Percentiles rank a stretch among this genome's conserved stretches.
Conservation (phyloP, 2,888 invertebrate species). For the Belgica antarctica region DNA sequence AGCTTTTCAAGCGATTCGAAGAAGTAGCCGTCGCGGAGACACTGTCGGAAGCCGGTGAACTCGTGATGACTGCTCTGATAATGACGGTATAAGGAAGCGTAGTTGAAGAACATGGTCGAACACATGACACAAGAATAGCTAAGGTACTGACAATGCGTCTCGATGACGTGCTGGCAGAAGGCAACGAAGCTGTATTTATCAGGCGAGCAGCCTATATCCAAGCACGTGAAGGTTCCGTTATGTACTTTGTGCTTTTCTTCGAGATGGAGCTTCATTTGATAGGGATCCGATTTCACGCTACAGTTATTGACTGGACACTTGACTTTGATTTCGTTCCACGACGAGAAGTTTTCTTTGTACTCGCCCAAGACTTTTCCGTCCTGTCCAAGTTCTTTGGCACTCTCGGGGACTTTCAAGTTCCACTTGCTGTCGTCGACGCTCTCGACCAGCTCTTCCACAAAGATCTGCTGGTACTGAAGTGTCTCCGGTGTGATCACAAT, state of each 20-base stretch:
- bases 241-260: neutral
- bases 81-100: neutral
- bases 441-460: too few species aligned
- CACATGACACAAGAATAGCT: neutral
- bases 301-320: neutral
- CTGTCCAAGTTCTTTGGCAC: too few species aligned
- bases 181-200: neutral
- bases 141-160: neutral
- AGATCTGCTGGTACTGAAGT: too few species aligned
- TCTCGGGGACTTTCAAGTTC: too few species aligned
- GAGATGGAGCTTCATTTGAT: neutral
- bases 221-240: neutral
- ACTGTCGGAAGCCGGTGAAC: neutral
- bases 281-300: neutral
- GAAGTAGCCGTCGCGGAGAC: neutral
- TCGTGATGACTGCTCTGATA: neutral
- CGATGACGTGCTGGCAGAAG: neutral
- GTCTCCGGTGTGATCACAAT: too few species aligned
- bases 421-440: too few species aligned
- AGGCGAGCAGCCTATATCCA: neutral
- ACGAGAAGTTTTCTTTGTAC: neutral
- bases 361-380: too few species aligned
- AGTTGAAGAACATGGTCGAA: neutral
- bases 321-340: neutral
- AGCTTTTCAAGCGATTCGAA: neutral